Evolutionary conservation across 2,113 vertebrate species (phyloP), one percentile per base, ranked within the genome.

Genomic region (Lophotis ruficrista): DNA sequence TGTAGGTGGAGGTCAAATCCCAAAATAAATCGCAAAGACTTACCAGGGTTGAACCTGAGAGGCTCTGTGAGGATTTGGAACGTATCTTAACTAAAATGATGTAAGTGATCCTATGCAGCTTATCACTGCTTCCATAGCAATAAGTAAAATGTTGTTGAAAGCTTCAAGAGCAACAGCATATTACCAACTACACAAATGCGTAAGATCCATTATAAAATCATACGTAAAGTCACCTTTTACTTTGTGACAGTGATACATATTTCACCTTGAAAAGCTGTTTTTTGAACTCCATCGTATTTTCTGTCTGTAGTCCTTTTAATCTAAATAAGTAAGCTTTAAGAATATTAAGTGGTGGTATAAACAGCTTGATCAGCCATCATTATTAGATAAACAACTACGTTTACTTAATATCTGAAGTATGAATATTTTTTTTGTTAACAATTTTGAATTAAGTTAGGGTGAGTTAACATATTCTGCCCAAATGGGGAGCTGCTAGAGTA

Each of bases 1-100:
- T 84, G 91, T 84, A 92, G 89, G 90, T 93, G 73, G 85, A 92
- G 92, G 89, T 95, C 94, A 94, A 71, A 94, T 84, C 85, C 91
- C 68, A 56, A 76, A 87, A 88, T 97, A 97, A 96, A 92, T 94
- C 81, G 83, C 64, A 43, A 22, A 61, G 93, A 19, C 5, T 96
- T 96, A 90, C 9, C 35, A 76, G 87, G 61, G 87, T 95, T 96
- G 88, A 88, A 91, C 78, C 61, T 68, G 70, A 84, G 70, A 87
- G 45, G 79, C 93, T 83, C 51, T 85, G n/a, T 79, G 88, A 92
- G 93, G 96, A 95, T 95, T 97, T 87, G 90, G n/a, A 95, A 47
- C 0, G 5, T 85, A 82, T 81, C 88, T 96, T 95, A 94, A 77
- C 81, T 93, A 87, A 94, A 94, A 89, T 93, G 77, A 84, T 96